Base-by-base conservation (phyloP, 2,888 invertebrate species). In the Fragum sueziense region DNA sequence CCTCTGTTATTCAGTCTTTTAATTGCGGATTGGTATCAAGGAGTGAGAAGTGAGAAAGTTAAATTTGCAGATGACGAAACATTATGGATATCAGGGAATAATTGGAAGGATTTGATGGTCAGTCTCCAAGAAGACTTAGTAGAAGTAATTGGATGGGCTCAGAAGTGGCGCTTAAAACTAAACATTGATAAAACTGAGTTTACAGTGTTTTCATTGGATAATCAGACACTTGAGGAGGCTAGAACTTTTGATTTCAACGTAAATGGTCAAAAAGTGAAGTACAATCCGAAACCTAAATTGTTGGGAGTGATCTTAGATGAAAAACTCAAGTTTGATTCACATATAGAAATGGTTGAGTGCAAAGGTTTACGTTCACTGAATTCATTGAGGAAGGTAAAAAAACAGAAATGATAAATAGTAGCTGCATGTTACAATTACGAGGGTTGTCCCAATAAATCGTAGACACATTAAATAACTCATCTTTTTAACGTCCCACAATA, bases 41-140 rank as follows among this genome's bases (percentile, higher is more conserved):
- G 52, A n/a, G 33, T 70, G 20, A 54, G 2, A 6, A 31, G 54
- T 4, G 34, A 70, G n/a, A 70, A 54, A 31, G 70, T 70, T 2
- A 70, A 70, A 54, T 70, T 70, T 54, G 70, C 70, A 20, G 70
- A 70, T 47, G 70, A 70, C 34, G 70, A 54, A 6, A 70, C 70
- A n/a, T 29, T 70, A 33, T 70, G 54, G 70, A 70, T 3, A 11
- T 11, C 31, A 20, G 54, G 70, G n/a, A 22, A 29, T 4, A 33
- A 70, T n/a, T 54, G 52, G 70, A 3, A 2, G 17, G 41, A 41
- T 9, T 17, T 41, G 41, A 41, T 41, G 41, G 17, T 14, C 11
- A 17, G 9, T 9, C 17, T 41, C 11, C 11, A 41, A 17, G 41
- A 41, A 41, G 41, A 41, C 41, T 41, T 41, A 14, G 17, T 14